Evolutionary conservation across 1,140 invertebrate species (phyloP), one percentile per base, ranked within the genome.

Genomic region (Pseudoatta argentina): DNA sequence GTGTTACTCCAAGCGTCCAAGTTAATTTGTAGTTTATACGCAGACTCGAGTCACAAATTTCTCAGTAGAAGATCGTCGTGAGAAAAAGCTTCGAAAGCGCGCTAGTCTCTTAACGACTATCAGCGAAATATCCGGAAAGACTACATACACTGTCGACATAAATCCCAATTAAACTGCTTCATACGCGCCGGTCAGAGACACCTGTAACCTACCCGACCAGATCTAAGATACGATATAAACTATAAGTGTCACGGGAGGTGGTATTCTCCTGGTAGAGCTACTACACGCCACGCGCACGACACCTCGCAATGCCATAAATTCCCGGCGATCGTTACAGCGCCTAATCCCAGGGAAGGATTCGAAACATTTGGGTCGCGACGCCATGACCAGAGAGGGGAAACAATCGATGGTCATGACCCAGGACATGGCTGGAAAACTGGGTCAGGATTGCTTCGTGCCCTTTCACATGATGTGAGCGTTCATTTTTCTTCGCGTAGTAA

Each of bases 341-440:
- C 77, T 89, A 85, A 79, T 87, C 83, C 64, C 57, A 72, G 48
- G 81, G 53, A 81, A 59, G 69, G 67, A 86, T 82, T 39, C 34
- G 12, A 85, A 75, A 53, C 75, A 91, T 91, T 91, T 90, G 30
- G 89, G 88, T 88, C 89, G 69, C 64, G 89, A 88, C 78, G 86
- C 88, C 89, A 90, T 91, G 88, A 79, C 55, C 86, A 88, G 77
- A 71, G 75, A 76, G 64, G 78, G 67, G 85, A 86, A 91, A 91
- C 85, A 91, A 91, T 91, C 90, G 81, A 91, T 91, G 90, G 63
- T 91, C 90, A 82, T 91, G 90, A 91, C 89, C 89, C 89, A 91
- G 90, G 89, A 91, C 61, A 91, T 73, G 64, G 63, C 64, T 53
- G 44, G 61, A 55, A 81, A 91, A 89, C 89, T 91, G 24, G 90